Evolutionary conservation across 2,888 invertebrate genomes (phyloP).

Genomic region (Noctua comes): DNA sequence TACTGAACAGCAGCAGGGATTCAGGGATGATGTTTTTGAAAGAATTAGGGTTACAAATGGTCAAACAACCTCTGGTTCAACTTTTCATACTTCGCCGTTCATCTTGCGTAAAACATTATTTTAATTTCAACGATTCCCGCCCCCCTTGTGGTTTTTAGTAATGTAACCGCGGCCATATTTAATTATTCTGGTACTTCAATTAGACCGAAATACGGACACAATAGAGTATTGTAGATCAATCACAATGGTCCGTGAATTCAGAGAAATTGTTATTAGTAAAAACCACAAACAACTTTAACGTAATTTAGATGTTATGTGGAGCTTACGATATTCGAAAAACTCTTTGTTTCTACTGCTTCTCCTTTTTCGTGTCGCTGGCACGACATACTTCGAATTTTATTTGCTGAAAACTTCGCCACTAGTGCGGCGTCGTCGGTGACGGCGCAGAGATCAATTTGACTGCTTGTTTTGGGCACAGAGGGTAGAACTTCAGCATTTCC

Average conservation of each 20-base stretch:
- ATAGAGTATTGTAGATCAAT: slow-evolving; percentile 22
- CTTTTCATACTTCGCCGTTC: background rate
- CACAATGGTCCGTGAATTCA: slow-evolving; percentile 1
- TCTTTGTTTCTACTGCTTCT: background rate
- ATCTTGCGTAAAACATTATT: background rate
- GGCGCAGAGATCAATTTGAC: background rate
- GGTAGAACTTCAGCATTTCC: background rate
- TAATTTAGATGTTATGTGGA: background rate
- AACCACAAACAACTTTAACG: background rate
- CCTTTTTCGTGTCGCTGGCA: background rate
- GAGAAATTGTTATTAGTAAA: slow-evolving; percentile 11
- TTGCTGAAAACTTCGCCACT: background rate
- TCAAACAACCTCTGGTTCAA: background rate
- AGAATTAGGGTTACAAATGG: background rate
- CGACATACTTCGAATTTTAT: background rate
- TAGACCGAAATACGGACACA: slow-evolving; percentile 13
- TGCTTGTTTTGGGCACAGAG: background rate
- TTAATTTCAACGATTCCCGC: background rate
- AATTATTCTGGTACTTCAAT: slow-evolving; percentile 16
- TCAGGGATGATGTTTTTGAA: background rate
- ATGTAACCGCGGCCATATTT: background rate
- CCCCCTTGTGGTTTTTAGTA: background rate
- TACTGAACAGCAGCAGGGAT: slow-evolving; percentile 2
- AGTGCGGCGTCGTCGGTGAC: background rate
- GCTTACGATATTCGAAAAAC: background rate